Evolutionary conservation across 2,797 vertebrate species (phyloP).

Genomic region (Ceryle rudis): DNA sequence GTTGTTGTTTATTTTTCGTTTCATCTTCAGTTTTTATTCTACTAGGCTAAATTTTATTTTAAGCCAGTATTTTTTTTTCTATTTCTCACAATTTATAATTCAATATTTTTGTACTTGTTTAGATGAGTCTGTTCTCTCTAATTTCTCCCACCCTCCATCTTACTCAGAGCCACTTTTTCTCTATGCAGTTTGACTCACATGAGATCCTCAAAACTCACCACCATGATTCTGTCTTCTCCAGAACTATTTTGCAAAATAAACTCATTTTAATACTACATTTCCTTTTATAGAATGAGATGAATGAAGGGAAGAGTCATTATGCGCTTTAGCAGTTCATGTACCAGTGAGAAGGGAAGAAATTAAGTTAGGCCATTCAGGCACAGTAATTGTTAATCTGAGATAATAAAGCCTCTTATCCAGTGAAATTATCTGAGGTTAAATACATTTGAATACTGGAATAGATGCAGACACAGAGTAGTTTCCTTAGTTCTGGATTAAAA

Average conservation of each 20-base stretch:
- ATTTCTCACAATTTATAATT: neutral
- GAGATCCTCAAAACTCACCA: neutral
- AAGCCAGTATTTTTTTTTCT: neutral
- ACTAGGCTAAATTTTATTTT: neutral
- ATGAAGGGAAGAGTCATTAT: neutral
- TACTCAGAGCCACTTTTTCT: neutral
- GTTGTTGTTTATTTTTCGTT: no score
- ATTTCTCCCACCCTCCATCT: neutral
- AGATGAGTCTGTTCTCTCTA: neutral
- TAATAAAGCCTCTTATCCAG: neutral
- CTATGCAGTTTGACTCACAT: neutral
- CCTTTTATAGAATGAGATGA: neutral
- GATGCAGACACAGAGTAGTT: neutral
- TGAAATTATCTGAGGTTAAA: neutral
- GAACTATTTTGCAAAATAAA: neutral
- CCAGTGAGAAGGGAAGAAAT: neutral
- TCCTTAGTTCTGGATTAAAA: neutral
- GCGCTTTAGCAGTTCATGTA: neutral
- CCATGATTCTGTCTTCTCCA: neutral
- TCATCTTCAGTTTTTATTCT: neutral
- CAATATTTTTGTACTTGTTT: neutral
- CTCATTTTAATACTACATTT: neutral
- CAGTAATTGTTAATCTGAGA: neutral
- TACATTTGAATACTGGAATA: neutral
- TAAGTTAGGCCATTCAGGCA: neutral